phyloP scores from a whole-genome alignment of 2,113 vertebrate genomes.

The Xerus inauris region DNA sequence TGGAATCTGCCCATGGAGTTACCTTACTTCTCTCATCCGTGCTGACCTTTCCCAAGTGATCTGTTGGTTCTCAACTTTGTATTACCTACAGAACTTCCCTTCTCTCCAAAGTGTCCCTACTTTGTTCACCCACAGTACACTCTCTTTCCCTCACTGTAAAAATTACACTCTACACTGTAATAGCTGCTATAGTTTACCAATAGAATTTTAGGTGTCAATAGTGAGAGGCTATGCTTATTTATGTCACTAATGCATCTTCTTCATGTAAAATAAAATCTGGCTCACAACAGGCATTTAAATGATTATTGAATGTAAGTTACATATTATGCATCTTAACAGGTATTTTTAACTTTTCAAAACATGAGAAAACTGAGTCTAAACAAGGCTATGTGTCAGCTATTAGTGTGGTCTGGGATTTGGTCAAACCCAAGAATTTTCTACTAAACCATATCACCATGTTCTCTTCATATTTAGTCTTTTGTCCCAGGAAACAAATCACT shows the following conservation, averaged over 20 bases:
- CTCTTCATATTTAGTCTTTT: neutral
- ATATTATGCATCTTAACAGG: neutral
- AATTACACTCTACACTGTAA: neutral
- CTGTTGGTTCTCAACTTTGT: neutral
- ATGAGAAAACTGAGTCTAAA: neutral
- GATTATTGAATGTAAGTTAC: neutral
- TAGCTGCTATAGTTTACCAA: neutral
- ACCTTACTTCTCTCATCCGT: neutral
- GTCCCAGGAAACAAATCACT: neutral
- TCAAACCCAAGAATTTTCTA: neutral
- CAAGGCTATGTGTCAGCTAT: neutral
- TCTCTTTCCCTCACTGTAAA: neutral
- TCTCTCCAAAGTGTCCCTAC: neutral
- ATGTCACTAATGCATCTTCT: neutral
- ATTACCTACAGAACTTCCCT: neutral
- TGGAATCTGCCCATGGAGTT: neutral
- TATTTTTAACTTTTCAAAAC: neutral
- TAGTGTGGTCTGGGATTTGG: neutral
- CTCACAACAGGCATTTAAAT: neutral
- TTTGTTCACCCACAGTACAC: too few relatives aligned
- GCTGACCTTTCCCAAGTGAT: neutral
- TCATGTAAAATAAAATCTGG: neutral
- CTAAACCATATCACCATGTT: neutral
- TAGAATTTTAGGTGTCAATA: neutral
- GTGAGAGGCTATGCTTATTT: neutral